These are phyloP conservation scores for Cyanocitta stelleri DNA, from an alignment of 2,113 vertebrate genomes.

Conservation along the genomic window DNA sequence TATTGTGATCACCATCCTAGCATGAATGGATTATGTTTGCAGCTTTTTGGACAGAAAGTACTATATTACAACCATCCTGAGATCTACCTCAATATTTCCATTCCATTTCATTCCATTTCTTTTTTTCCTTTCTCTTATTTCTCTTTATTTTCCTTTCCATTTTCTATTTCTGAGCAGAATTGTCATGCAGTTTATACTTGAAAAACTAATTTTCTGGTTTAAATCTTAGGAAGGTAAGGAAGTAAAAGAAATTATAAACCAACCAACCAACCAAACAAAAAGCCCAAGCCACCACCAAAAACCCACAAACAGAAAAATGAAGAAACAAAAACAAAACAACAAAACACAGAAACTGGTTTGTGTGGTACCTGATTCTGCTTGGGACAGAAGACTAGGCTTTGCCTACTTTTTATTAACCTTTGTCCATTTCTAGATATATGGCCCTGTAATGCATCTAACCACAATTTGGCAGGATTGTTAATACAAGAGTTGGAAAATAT, in stretches of 20 bases:
- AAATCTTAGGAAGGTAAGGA: neutral
- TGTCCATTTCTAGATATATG: neutral
- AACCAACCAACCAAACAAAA: neutral
- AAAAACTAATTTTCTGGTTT: neutral
- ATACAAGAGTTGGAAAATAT: neutral
- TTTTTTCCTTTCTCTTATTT: neutral
- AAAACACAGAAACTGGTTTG: neutral
- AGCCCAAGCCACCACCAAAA: neutral
- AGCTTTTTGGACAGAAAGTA: neutral
- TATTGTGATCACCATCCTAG: neutral
- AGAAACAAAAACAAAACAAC: neutral
- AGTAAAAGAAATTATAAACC: neutral
- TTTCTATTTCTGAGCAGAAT: neutral
- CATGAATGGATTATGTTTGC: neutral
- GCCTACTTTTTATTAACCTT: neutral
- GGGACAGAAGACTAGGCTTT: neutral
- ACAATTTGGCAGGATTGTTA: neutral
- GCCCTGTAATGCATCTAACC: neutral
- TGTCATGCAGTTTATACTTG: neutral
- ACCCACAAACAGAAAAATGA: neutral
- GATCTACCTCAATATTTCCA: neutral
- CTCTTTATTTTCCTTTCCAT: neutral
- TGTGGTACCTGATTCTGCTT: neutral
- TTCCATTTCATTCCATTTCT: rapidly evolving
- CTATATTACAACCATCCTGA: neutral